Conservation (phyloP, 1,140 invertebrate species). For the Ladona fulva region DNA sequence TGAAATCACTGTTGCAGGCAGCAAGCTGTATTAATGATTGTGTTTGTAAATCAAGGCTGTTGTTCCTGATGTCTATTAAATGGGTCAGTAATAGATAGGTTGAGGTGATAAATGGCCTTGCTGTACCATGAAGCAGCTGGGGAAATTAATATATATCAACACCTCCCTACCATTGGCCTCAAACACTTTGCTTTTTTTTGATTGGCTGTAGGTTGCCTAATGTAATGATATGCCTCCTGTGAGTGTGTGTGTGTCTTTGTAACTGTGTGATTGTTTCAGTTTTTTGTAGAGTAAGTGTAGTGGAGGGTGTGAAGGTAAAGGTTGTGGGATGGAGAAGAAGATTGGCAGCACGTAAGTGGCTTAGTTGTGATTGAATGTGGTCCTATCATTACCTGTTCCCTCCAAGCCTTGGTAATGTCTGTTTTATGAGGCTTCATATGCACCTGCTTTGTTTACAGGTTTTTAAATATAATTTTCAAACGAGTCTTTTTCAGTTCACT, state of each 20-base stretch:
- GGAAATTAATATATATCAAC: neutral
- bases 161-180: neutral
- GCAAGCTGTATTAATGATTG: neutral
- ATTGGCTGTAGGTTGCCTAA: neutral
- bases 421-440: neutral
- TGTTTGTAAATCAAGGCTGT: neutral
- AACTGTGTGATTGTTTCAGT: neutral
- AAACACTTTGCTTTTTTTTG: neutral
- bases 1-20: neutral
- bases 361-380: neutral
- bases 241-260: neutral
- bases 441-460: neutral
- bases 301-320: neutral
- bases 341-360: neutral
- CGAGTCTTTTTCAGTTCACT: neutral
- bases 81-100: neutral
- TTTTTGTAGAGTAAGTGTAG: neutral
- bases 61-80: neutral
- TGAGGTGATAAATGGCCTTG: neutral
- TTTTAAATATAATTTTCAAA: neutral
- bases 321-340: neutral
- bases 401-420: neutral
- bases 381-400: neutral
- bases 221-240: neutral
- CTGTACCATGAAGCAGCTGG: neutral